Evolutionary conservation across 2,888 invertebrate species (phyloP), one percentile per base, ranked within the genome.

Genomic region (Pelosia muscerda): DNA sequence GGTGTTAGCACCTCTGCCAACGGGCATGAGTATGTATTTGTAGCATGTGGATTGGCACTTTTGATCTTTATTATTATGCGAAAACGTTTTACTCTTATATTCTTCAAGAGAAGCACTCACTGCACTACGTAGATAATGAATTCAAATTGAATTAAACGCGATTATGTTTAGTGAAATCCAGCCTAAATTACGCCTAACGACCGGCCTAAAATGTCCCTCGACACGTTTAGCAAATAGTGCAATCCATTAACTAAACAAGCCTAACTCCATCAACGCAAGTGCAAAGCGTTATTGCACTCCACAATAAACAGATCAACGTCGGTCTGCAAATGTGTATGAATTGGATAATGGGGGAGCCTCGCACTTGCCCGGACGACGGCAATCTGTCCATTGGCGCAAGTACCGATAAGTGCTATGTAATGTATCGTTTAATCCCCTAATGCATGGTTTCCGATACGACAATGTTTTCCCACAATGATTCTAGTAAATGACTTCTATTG

Each of bases 311-410:
- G 73, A 83, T 81, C 76, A 75, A 72, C 74, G 69, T 79, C 73
- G 64, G 58, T 67, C 73, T 73, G 77, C 77, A 79, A 81, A 84
- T 81, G 81, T 77, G 79, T 76, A 81, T 80, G 82, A 90, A 92
- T 91, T 92, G 91, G 86, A 92, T 92, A 91, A 92, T 91, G 77
- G 82, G 76, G 68, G 73, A 65, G 74, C 74, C 75, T 74, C 76
- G 71, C 81, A 76, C 76, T 84, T 84, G 84, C 83, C 91, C 93
- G 94, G 94, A 94, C 90, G 92, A 80, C 80, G 81, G 85, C 92
- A 90, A 94, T 94, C 92, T 88, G 86, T 83, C 88, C 76, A 78
- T 80, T 81, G 81, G 67, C 65, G 76, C 75, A 86, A 89, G 88
- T 88, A 87, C 84, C 83, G 86, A 86, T 88, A 89, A 89, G 82